Conservation (phyloP, 2,113 vertebrate genomes). For the Centropus unirufus region DNA sequence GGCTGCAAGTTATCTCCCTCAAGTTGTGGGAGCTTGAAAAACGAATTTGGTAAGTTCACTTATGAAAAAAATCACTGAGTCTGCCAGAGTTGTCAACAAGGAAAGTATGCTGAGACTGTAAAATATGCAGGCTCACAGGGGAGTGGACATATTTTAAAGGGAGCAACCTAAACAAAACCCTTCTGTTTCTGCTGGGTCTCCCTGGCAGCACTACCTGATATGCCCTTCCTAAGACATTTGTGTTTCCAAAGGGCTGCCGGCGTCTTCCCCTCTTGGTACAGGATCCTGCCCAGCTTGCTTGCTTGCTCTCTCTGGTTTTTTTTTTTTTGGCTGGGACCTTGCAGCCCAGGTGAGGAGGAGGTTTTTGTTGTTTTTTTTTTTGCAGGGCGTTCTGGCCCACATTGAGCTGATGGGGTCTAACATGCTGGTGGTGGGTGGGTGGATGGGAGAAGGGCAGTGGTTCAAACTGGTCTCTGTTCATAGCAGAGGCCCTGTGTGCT, state of each 20-base stretch:
- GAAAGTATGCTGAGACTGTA: constrained; percentile 53
- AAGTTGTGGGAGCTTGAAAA: constrained; percentile 11
- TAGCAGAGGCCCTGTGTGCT: neutral
- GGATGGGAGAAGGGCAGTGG: neutral
- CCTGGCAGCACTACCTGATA: neutral
- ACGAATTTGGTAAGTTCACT: constrained; percentile 3
- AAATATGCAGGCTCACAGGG: constrained; percentile 42
- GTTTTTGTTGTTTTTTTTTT: neutral
- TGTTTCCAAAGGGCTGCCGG: neutral
- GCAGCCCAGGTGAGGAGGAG: accelerated
- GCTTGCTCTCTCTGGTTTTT: neutral
- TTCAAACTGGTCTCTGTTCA: accelerated
- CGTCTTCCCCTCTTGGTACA: neutral
- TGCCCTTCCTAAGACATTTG: neutral
- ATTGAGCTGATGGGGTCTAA: neutral
- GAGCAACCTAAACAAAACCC: neutral
- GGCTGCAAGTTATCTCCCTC: neutral
- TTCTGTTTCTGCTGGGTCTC: neutral
- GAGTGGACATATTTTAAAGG: constrained; percentile 49
- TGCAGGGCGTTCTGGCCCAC: neutral
- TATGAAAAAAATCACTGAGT: neutral
- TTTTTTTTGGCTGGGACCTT: neutral
- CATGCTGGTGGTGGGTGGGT: neutral
- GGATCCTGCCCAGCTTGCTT: neutral
- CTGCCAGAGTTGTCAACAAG: constrained; percentile 22